phyloP scores from a whole-genome alignment of 1,140 invertebrate genomes.

The Neuroterus valhalla region DNA sequence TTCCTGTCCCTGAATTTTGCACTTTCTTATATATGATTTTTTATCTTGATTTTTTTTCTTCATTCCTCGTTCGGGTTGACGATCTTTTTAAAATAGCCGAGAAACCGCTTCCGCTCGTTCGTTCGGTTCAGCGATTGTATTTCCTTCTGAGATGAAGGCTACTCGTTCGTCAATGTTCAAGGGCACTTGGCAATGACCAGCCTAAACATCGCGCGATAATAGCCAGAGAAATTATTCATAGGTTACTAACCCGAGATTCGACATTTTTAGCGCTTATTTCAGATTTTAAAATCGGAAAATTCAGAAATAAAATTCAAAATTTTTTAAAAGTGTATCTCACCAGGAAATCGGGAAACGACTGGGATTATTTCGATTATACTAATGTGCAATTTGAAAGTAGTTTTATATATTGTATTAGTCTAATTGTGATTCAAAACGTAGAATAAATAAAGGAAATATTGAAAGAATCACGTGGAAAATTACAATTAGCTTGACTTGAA shows the following conservation, averaged over 20 bases:
- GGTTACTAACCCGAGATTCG: neutral
- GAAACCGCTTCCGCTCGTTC: constrained; percentile 31
- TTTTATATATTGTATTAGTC: too few relatives aligned
- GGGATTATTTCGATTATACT: too few relatives aligned
- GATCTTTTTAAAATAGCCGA: constrained; percentile 27
- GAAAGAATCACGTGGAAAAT: too few relatives aligned
- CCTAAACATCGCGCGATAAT: constrained; percentile 5
- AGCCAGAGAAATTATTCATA: neutral
- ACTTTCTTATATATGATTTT: neutral
- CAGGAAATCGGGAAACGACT: too few relatives aligned
- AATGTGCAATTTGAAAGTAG: too few relatives aligned
- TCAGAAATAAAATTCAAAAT: too few relatives aligned
- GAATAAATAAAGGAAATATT: too few relatives aligned
- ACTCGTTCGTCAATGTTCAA: neutral
- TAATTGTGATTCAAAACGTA: too few relatives aligned
- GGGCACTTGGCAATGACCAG: constrained; percentile 19
- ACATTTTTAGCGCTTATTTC: neutral
- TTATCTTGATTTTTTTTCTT: neutral
- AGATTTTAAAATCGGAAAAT: too few relatives aligned
- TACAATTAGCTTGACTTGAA: too few relatives aligned
- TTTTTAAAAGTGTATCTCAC: too few relatives aligned
- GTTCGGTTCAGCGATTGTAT: constrained; percentile 3
- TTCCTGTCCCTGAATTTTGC: constrained; percentile 18
- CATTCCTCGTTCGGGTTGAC: constrained; percentile 1
- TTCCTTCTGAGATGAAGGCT: constrained; percentile 1